Conservation (phyloP, 2,797 vertebrate species). For the Parauchenoglanis punctatus region DNA sequence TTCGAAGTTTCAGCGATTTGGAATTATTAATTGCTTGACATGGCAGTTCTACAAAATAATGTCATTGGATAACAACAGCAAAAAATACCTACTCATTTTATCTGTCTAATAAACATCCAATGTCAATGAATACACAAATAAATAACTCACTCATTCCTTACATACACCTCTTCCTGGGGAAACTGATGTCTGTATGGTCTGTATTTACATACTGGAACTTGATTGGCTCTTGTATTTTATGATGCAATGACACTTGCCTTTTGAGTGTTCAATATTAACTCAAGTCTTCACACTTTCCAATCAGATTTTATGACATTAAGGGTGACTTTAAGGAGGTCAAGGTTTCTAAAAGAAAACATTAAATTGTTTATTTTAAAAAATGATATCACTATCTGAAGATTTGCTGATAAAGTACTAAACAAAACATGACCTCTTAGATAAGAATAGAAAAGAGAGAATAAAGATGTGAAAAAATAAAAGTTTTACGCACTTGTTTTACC, state of each 20-base stretch:
- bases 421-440: conserved; percentile 22
- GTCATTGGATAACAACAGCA: background rate
- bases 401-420: background rate
- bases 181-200: background rate
- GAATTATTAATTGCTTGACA: background rate
- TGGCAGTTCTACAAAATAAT: background rate
- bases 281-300: background rate
- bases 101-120: background rate
- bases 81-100: background rate
- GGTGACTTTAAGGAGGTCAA: conserved; percentile 42
- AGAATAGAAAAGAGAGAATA: conserved; percentile 50
- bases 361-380: background rate
- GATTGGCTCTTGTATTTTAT: conserved; percentile 7
- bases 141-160: background rate
- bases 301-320: background rate
- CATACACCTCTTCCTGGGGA: background rate
- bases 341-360: background rate
- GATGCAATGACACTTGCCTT: background rate
- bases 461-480: conserved; percentile 92
- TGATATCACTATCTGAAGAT: background rate
- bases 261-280: background rate
- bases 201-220: background rate
- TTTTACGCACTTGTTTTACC: conserved; percentile 99
- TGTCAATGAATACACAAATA: background rate
- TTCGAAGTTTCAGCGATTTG: background rate